phyloP scores from a whole-genome alignment of 2,888 invertebrate species.

The Lithophane ornitopus region DNA sequence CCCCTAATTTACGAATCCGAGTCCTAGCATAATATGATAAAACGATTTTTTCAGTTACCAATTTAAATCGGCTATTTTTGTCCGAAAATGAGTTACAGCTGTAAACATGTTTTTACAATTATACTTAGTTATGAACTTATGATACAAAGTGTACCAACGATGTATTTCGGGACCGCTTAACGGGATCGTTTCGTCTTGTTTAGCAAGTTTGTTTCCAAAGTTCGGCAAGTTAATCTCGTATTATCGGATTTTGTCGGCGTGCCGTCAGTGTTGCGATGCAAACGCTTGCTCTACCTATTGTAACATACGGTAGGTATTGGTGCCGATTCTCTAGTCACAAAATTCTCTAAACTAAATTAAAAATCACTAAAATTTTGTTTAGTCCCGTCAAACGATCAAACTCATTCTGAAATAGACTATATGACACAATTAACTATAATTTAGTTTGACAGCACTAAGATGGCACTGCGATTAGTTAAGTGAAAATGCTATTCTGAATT shows the following conservation, averaged over 20 bases:
- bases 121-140: background rate
- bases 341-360: no score
- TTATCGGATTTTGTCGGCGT: background rate
- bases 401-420: no score
- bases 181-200: background rate
- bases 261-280: background rate
- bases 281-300: background rate
- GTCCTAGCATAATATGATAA: background rate
- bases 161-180: background rate
- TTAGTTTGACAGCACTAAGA: no score
- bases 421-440: no score
- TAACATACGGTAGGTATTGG: background rate
- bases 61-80: slow-evolving; percentile 6
- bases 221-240: background rate
- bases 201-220: background rate
- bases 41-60: background rate
- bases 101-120: slow-evolving; percentile 13
- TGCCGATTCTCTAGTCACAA: no score
- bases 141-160: background rate
- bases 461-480: no score
- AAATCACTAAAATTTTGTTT: no score
- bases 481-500: no score
- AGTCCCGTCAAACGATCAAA: no score
- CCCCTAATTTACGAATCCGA: background rate
- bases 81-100: background rate